Base-by-base conservation (phyloP, 2,888 invertebrate species). In the Drosophila flavopinicola region DNA sequence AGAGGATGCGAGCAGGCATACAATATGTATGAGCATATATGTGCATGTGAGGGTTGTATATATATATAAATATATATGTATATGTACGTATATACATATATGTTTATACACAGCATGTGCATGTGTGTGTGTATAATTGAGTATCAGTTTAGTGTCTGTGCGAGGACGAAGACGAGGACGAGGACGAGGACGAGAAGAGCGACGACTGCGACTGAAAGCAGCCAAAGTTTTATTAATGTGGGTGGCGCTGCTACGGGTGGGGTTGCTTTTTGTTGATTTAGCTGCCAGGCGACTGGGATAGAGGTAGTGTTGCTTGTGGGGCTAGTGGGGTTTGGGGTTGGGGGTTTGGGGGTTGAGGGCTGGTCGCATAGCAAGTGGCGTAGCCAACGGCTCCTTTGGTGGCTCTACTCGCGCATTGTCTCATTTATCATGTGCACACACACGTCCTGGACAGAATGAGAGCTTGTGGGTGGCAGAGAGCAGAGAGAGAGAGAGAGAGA, bases 161-260 rank as follows among this genome's bases (percentile, higher is more conserved):
- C 58, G 49, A 65, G 65, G 68, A 65, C 47, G 56, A 52, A 38
- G 45, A 47, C 51, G 33, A 39, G 47, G 11, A 52, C 35, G 51
- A 38, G 44, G 33, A 25, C 32, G 32, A 0, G n/a, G 10, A 3
- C n/a, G 25, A 33, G 33, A 7, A 47, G 25, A 13, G 61, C 67
- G 63, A 64, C 60, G 66, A 56, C 54, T 61, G 65, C 73, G 66
- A 66, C 64, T 76, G 76, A 65, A 70, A 64, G 76, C 80, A 84
- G 85, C 74, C 85, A 80, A 80, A 80, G 85, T 84, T 80, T 84
- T 80, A 80, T 80, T 80, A 80, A 80, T 80, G 85, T 76, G 70
- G 80, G 78, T 68, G 78, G 65, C 38, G 30, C 13, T 15, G 35
- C 37, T 56, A 20, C 32, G 32, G 39, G 49, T 44, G 60, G 53